Evolutionary conservation across 2,113 vertebrate genomes (phyloP).

Genomic region (Geococcyx californianus): DNA sequence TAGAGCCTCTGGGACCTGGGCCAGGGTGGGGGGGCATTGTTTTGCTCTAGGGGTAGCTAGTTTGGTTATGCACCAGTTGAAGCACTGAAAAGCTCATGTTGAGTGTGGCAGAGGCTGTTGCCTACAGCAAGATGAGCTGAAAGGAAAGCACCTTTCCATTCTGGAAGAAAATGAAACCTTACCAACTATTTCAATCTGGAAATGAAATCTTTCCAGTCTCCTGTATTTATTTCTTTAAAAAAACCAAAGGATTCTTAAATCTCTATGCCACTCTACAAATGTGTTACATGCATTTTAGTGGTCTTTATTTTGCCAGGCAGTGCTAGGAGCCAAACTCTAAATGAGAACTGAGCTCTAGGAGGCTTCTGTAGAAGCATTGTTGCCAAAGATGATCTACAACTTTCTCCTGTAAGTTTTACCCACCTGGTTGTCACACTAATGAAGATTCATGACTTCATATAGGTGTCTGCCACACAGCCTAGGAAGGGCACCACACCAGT

Average conservation of each 20-base stretch:
- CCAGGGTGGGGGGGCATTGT: background rate
- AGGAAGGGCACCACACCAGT: background rate
- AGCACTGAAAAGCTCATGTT: background rate
- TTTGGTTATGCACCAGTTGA: fast-evolving
- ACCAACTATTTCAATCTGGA: background rate
- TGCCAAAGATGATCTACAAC: background rate
- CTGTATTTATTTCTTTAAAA: background rate
- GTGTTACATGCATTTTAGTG: background rate
- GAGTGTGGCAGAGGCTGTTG: background rate
- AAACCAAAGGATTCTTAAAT: background rate
- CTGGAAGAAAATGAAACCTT: background rate
- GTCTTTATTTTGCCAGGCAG: background rate
- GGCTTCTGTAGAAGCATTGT: background rate
- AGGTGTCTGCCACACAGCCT: background rate
- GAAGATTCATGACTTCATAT: background rate
- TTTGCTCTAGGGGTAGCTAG: background rate
- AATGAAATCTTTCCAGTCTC: background rate
- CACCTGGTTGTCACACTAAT: background rate
- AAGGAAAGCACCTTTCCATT: background rate
- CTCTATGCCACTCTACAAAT: background rate
- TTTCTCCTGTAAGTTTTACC: background rate
- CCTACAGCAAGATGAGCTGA: background rate
- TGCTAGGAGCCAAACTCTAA: background rate
- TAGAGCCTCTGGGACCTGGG: background rate
- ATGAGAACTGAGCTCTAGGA: background rate